A percentile compares a stretch with the other conserved stretches of the same genome.
These are phyloP conservation scores for Amaurobius ferox DNA, from an alignment of 2,888 invertebrate species.

Conservation along the genomic window DNA sequence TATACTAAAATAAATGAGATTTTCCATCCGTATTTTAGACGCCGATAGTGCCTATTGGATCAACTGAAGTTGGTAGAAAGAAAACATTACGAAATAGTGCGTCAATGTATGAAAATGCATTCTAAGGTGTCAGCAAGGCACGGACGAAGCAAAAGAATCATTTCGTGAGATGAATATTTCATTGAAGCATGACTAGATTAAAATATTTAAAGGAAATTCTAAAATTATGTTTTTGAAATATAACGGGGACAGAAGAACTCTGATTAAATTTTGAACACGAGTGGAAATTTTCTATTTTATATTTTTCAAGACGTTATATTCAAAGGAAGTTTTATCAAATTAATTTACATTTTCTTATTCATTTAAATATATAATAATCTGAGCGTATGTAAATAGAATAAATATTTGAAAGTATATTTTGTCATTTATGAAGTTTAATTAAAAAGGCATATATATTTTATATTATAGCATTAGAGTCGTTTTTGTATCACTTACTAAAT, in stretches of 20 bases:
- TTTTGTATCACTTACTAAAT: too few species aligned
- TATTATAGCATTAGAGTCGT: too few species aligned
- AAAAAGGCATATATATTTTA: too few species aligned
- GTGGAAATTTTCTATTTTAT: too few species aligned
- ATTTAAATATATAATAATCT: too few species aligned
- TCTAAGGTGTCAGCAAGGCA: conserved; percentile 26
- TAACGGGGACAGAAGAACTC: neutral
- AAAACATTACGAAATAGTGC: conserved; percentile 13
- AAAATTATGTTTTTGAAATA: neutral
- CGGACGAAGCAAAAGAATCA: conserved; percentile 19
- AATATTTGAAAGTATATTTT: too few species aligned
- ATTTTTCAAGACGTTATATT: too few species aligned
- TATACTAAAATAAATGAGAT: conserved; percentile 64
- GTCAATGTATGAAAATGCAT: conserved; percentile 32
- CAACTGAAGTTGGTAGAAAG: conserved; percentile 34
- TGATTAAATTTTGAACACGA: conserved; percentile 2
- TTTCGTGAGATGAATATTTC: conserved; percentile 11
- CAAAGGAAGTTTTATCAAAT: too few species aligned
- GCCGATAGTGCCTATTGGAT: conserved; percentile 26
- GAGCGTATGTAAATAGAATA: too few species aligned
- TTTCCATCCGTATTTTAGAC: conserved; percentile 23
- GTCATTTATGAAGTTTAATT: too few species aligned
- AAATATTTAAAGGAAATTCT: conserved; percentile 38
- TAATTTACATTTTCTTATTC: too few species aligned
- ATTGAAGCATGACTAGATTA: conserved; percentile 9